Base-by-base conservation (phyloP, 2,888 invertebrate species). In the Tuberolachnus salignus region DNA sequence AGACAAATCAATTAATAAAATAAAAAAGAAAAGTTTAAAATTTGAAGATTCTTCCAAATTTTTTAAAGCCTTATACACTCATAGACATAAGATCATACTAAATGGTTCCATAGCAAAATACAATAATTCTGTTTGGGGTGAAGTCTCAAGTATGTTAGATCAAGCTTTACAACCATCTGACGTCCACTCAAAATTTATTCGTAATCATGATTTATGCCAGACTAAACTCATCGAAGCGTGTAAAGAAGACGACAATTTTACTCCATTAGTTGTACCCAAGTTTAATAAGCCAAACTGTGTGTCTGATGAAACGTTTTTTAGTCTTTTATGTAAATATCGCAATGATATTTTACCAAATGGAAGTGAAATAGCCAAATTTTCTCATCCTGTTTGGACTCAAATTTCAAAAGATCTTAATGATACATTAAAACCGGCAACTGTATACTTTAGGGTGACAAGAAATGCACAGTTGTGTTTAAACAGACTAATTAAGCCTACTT, bases 311-410 rank as follows among this genome's bases (percentile, higher is more conserved):
- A 21, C 19, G 3, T 78, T 78, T 69, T 78, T 78, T n/a, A 69
- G 10, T 51, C 21, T 69, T 13, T 59, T 78, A 42, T 78, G 78
- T 69, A 78, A 51, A 51, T 78, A 78, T 14, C 67, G 67, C 11
- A 19, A 78, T 51, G 69, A 69, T 13, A 78, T 78, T 42, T 59
- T 78, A 46, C 78, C 61, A 14, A 69, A 78, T 51, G 69, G 78
- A 42, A 59, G 34, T 59, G 69, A 78, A 21, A 78, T 78, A 42
- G 78, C 78, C 16, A 78, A 78, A 59, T 78, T 69, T 78, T 78
- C 78, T n/a, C 69, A 78, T 61, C 78, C 78, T 23, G 69, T 78
- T 42, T 78, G 78, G 78, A 78, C 78, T 59, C 78, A 61, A 69
- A 78, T 78, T 61, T 78, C 78, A 67, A 67, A 9, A 69, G 78